Base-by-base conservation (phyloP, 2,113 vertebrate genomes). In the Siniperca chuatsi region DNA sequence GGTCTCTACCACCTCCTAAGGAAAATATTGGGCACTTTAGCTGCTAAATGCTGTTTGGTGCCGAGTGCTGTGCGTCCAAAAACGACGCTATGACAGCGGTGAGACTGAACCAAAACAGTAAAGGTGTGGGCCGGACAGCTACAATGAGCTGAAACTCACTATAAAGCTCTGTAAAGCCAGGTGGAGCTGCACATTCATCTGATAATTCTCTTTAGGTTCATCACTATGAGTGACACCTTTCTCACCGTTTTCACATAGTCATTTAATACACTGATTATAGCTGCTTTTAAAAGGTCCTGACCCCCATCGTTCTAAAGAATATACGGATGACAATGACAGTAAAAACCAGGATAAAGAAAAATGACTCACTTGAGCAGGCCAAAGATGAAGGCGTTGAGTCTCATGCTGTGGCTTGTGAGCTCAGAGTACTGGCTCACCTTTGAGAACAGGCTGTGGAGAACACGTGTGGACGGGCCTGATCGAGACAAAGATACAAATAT, bases 301-400 rank as follows among this genome's bases (percentile, higher is more conserved):
- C 55, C 55, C 70, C 16, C 2, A 8, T 65, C 3, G 0, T 20
- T 29, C 40, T 16, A 3, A 44, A 58, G 16, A 60, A 5, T 8
- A 15, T 21, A 11, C 7, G 15, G 11, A 35, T 8, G 46, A 44
- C 0, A 61, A 23, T n/a, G 42, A 2, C n/a, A 20, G 18, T 3
- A 35, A 55, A 12, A 46, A 33, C 15, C 20, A 6, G 10, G n/a
- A 70, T 25, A 6, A 66, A 29, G 0, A 35, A 8, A 62, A 20
- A 8, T 0, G 29, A 90, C 98, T 97, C 90, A 99, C 98, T 99
- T 99, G 88, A 99, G 97, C 50, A 99, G 97, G 70, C 98, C 98
- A 0, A 99, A 97, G 95, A 99, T 96, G 95, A 99, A 99, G 3
- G 98, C 97, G 0, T 99, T 98, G 91, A 99, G 97, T 83, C 98